Percentiles rank a stretch among this genome's conserved stretches.
Conservation (phyloP, 2,113 vertebrate genomes). For the Tupaia tana region DNA sequence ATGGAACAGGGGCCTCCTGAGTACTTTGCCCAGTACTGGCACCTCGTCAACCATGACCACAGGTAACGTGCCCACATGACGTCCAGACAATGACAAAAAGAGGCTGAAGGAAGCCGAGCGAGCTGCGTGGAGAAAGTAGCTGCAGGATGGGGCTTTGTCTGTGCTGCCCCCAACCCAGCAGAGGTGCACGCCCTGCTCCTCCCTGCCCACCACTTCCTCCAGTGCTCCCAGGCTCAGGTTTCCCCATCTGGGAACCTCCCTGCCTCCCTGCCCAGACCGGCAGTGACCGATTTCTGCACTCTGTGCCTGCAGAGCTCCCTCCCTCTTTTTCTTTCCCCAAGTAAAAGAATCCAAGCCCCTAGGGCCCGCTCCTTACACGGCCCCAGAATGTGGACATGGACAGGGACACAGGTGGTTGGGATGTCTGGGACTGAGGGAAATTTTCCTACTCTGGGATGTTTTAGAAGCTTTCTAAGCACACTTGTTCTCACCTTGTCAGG, state of each 20-base stretch:
- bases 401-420: fast-evolving
- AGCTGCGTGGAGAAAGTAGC: fast-evolving
- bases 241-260: not conserved
- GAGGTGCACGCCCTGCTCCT: too few relatives aligned
- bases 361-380: fast-evolving
- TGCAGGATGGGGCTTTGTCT: too few relatives aligned
- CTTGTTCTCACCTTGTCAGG: not conserved
- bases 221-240: fast-evolving
- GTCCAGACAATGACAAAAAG: not conserved
- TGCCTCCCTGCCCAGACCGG: not conserved
- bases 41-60: fast-evolving
- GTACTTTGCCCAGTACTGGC: not conserved
- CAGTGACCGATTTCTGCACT: fast-evolving
- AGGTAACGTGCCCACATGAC: fast-evolving
- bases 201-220: too few relatives aligned
- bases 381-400: not conserved
- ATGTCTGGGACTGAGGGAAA: not conserved
- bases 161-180: fast-evolving
- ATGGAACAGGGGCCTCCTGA: too few relatives aligned
- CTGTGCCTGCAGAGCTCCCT: not conserved
- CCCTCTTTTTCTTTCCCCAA: not conserved
- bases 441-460: slow-evolving; percentile 2
- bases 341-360: not conserved
- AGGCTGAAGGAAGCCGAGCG: too few relatives aligned
- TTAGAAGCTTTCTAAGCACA: not conserved